phyloP scores from a whole-genome alignment of 1,140 invertebrate species.

The Ooceraea biroi region DNA sequence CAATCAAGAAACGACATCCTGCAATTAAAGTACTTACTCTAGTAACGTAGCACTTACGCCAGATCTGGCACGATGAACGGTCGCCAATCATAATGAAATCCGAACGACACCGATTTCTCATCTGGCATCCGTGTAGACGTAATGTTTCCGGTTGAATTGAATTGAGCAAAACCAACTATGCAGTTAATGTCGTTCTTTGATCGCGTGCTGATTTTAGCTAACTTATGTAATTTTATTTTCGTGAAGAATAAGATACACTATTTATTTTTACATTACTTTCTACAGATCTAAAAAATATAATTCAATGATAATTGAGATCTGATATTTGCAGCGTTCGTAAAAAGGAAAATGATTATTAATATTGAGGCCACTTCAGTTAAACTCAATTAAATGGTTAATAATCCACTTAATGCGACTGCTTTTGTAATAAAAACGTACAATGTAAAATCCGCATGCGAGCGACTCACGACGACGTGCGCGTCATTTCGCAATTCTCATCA shows the following conservation, averaged over 20 bases:
- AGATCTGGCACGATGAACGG: conserved; percentile 44
- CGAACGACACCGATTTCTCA: conserved; percentile 22
- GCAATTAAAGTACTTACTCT: conserved; percentile 74
- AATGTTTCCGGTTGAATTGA: conserved; percentile 17
- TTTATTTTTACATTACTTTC: too few species aligned
- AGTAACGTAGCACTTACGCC: conserved; percentile 40
- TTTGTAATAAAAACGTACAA: not conserved
- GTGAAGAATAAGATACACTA: too few species aligned
- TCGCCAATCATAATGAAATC: conserved; percentile 42
- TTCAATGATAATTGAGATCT: too few species aligned
- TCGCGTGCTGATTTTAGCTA: too few species aligned
- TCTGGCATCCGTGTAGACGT: not conserved
- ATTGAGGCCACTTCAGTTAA: too few species aligned
- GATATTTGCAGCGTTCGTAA: too few species aligned
- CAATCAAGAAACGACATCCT: conserved; percentile 77
- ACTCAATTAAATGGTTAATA: too few species aligned
- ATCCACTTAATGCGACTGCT: too few species aligned
- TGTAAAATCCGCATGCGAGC: not conserved
- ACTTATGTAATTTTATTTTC: too few species aligned
- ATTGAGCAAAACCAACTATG: not conserved
- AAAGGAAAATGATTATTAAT: too few species aligned
- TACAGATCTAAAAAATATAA: too few species aligned
- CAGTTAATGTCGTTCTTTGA: not conserved
- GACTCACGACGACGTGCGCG: not conserved
- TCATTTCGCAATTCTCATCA: conserved; percentile 21